Evolutionary conservation across 2,888 invertebrate genomes (phyloP), one percentile per base, ranked within the genome.

Genomic region (Ptychoptera albimana): DNA sequence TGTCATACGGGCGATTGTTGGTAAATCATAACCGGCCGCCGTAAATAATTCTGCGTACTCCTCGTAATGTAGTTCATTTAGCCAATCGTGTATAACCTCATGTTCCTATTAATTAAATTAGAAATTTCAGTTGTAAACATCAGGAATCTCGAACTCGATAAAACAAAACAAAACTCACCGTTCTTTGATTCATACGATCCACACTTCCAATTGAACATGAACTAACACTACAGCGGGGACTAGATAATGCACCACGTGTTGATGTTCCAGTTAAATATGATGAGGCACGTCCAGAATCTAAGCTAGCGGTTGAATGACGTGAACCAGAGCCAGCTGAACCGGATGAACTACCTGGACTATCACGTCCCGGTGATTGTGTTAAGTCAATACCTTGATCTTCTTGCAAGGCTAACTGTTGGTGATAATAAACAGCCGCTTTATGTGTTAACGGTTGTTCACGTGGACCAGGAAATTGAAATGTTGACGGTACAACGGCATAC

Each of bases 1-100:
- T 11, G 97, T 98, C 93, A 97, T 96, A 54, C 94, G 75, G n/a
- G 94, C 88, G 58, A 97, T 91, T 2, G 97, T 97, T 23, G 92
- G 85, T 69, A 98, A 78, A 69, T 98, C 97, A 64, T 98, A 98
- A 34, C 97, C 97, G 11, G 96, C 93, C 37, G 86, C 80, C 50
- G 89, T 77, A 67, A 98, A 97, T 46, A 93, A 74, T 40, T 85
- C 79, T 52, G 88, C 87, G 69, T 97, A 97, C 61, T 94, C 92
- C 60, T 92, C 93, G 71, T 89, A 89, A 37, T 97, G 75, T 49
- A 92, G 71, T 59, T 93, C 92, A 47, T 87, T 79, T 59, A 98
- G 71, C 92, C 97, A 98, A 49, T 85, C 85, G 66, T 82, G 87
- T 57, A 98, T 80, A 51, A 97, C 83, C 64, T 97, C 96, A 56